Evolutionary conservation across 2,113 vertebrate species (phyloP).

Genomic region (Trichechus manatus): DNA sequence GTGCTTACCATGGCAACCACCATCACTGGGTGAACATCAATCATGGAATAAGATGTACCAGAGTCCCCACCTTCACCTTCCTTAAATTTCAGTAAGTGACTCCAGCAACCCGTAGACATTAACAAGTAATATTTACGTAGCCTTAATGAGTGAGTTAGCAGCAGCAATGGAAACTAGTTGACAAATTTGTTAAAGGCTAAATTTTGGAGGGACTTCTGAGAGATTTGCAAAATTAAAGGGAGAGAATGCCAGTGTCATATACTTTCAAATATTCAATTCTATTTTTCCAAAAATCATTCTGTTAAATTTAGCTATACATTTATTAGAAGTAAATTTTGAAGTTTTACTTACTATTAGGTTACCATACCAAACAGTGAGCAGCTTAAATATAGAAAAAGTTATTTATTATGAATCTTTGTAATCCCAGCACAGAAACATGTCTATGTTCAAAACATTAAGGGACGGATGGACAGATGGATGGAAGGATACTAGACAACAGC

Average conservation of each 20-base stretch:
- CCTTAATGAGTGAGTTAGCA: not conserved
- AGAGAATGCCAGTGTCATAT: not conserved
- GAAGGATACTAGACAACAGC: not conserved
- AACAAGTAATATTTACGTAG: constrained; percentile 1
- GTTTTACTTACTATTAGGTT: not conserved
- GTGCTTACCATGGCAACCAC: constrained; percentile 32
- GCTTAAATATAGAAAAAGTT: not conserved
- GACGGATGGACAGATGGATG: too few species aligned
- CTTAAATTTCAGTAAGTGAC: constrained; percentile 3
- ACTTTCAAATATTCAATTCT: not conserved
- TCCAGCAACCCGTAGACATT: not conserved
- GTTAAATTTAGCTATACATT: not conserved
- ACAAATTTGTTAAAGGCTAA: not conserved
- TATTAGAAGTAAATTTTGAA: not conserved
- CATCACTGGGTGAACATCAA: not conserved
- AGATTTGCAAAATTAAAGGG: constrained; percentile 10
- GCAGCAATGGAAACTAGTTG: not conserved
- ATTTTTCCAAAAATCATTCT: constrained; percentile 16
- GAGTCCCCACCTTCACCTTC: not conserved
- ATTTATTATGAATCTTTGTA: not conserved
- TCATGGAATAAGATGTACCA: not conserved
- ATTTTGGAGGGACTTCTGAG: constrained; percentile 1
- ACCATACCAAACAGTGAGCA: not conserved
- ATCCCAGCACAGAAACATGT: not conserved
- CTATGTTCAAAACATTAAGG: not conserved